Evolutionary conservation across 2,888 invertebrate genomes (phyloP).

Genomic region (Notocelia uddmanniana): DNA sequence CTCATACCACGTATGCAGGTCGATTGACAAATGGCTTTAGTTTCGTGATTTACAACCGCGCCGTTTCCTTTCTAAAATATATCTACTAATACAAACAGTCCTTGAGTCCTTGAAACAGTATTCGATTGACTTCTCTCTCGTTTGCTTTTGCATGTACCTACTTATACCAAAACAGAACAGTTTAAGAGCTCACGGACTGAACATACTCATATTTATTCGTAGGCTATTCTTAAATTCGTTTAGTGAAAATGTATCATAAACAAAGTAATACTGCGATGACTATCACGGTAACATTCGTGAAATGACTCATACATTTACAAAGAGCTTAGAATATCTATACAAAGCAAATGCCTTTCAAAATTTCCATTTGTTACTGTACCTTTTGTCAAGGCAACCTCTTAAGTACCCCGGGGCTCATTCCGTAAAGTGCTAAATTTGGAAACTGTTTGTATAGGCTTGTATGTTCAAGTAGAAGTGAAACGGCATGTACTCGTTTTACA

Average conservation of each 20-base stretch:
- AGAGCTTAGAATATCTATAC: conserved; percentile 15
- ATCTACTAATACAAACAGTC: too few relatives aligned
- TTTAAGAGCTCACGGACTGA: too few relatives aligned
- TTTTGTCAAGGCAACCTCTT: conserved; percentile 41
- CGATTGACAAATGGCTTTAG: conserved; percentile 14
- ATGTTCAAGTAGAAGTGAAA: conserved; percentile 27
- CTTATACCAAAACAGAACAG: too few relatives aligned
- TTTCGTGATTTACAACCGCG: not conserved
- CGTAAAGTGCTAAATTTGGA: conserved; percentile 42
- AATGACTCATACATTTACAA: conserved; percentile 28
- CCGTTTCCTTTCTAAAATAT: too few relatives aligned
- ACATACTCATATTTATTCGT: too few relatives aligned
- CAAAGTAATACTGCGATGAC: not conserved
- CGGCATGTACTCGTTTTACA: conserved; percentile 14
- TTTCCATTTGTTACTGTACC: conserved; percentile 35
- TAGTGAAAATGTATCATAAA: not conserved
- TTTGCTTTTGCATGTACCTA: too few relatives aligned
- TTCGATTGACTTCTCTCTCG: too few relatives aligned
- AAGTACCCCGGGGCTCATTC: conserved; percentile 38
- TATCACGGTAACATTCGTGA: conserved; percentile 15
- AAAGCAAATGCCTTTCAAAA: conserved; percentile 39
- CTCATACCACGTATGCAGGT: conserved; percentile 1
- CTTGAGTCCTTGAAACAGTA: too few relatives aligned
- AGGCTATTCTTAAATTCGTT: too few relatives aligned
- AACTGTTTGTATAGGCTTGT: conserved; percentile 41